A percentile compares a stretch with the other conserved stretches of the same genome.
These are phyloP conservation scores for Nemurella pictetii DNA, from an alignment of 2,888 invertebrate species.

Conservation along the genomic window DNA sequence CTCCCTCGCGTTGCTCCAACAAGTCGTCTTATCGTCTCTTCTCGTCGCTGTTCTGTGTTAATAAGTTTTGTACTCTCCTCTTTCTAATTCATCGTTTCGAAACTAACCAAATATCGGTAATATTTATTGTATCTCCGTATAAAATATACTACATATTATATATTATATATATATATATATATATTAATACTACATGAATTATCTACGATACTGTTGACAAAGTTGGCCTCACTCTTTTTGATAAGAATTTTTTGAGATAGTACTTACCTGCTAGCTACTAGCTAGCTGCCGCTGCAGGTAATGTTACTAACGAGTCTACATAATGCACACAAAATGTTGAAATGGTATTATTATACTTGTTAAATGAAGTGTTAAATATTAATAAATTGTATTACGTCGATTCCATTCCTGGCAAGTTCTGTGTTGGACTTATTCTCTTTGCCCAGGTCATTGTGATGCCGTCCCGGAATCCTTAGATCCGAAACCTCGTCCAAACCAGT, in stretches of 20 bases:
- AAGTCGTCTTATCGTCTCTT: no score
- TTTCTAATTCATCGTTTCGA: conserved; percentile 15
- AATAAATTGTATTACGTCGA: not conserved
- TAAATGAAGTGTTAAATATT: not conserved
- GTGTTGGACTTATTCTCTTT: no score
- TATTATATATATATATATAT: not conserved
- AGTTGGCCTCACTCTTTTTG: conserved; percentile 29
- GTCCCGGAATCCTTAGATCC: no score
- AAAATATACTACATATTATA: conserved; percentile 3
- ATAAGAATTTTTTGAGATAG: conserved; percentile 17
- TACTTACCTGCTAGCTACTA: not conserved
- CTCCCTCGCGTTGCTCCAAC: no score
- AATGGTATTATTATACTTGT: not conserved
- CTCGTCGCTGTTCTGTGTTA: not conserved
- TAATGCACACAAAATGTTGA: not conserved
- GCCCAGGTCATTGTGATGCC: no score
- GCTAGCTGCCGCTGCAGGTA: not conserved
- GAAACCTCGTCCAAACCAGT: no score
- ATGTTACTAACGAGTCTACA: not conserved
- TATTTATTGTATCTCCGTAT: not conserved
- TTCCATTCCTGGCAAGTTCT: not conserved
- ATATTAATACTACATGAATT: not conserved
- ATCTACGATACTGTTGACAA: conserved; percentile 16
- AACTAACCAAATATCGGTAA: conserved; percentile 7
- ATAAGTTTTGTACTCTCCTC: conserved; percentile 24